Conservation (phyloP, 1,140 invertebrate species). For the Bathynomus jamesi region DNA sequence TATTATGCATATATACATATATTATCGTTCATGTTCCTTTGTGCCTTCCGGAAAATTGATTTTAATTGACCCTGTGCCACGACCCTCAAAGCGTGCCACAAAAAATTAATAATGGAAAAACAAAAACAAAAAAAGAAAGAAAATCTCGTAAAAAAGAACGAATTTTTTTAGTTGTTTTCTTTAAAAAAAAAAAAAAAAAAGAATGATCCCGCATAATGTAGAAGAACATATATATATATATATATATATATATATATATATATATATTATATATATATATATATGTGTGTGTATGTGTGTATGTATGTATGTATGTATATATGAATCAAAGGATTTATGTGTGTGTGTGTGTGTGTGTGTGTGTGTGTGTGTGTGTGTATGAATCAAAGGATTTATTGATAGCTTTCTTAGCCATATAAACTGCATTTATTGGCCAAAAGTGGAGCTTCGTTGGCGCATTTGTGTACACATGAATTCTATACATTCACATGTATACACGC, state of each 20-base stretch:
- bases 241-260: background rate
- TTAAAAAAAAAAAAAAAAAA: background rate
- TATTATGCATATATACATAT: too few relatives aligned
- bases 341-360: background rate
- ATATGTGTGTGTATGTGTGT: constrained; percentile 1
- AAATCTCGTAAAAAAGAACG: background rate
- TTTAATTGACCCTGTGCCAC: background rate
- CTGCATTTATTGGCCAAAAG: too few relatives aligned
- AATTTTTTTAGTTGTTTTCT: background rate
- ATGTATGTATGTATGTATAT: constrained; percentile 3
- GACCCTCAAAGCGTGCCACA: background rate
- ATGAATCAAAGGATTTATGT: background rate
- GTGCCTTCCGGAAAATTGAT: too few relatives aligned
- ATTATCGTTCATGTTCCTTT: too few relatives aligned
- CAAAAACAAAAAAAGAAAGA: background rate
- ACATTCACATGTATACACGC: too few relatives aligned
- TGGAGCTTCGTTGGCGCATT: too few relatives aligned
- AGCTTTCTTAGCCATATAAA: too few relatives aligned
- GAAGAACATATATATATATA: background rate
- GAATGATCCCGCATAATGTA: background rate
- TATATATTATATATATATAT: constrained; percentile 1
- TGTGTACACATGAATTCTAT: too few relatives aligned
- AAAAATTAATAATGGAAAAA: background rate
- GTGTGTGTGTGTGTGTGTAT: background rate
- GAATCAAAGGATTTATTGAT: too few relatives aligned